These are phyloP conservation scores for Phallusia fumigata DNA, from an alignment of 23 tunicate genomes.

Conservation along the genomic window DNA sequence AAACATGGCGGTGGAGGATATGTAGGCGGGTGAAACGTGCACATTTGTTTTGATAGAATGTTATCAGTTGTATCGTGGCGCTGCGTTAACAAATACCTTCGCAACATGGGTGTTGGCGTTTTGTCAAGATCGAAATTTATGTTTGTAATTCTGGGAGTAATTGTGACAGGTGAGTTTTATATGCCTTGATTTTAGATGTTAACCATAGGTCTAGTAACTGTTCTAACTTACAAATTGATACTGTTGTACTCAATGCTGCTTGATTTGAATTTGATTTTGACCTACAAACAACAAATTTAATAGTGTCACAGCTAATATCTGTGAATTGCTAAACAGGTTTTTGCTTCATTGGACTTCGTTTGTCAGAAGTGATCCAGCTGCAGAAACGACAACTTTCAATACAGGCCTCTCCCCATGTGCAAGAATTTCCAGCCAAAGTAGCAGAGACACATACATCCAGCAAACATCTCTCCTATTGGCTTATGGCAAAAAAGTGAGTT, in stretches of 20 bases:
- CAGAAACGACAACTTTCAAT: constrained; percentile 7
- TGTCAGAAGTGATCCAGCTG: constrained; percentile 2
- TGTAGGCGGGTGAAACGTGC: not conserved
- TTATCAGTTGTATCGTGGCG: not conserved
- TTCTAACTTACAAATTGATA: no score
- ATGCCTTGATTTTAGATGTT: no score
- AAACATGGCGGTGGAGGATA: no score
- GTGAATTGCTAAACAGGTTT: not conserved
- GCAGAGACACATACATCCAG: not conserved
- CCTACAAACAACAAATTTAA: no score
- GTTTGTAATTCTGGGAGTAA: constrained; percentile 1
- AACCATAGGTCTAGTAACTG: no score
- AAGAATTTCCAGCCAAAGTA: not conserved
- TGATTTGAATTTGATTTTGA: no score
- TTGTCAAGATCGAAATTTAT: not conserved
- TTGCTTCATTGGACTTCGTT: not conserved
- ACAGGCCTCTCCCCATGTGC: not conserved
- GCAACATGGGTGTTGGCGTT: not conserved
- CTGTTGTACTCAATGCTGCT: no score
- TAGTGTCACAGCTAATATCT: not conserved
- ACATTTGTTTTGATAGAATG: not conserved
- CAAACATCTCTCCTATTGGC: not conserved
- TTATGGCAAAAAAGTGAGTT: not conserved
- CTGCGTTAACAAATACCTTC: not conserved
- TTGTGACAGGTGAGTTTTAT: constrained; percentile 2